Percentiles rank a stretch among this genome's conserved stretches.
These are phyloP conservation scores for Porites lutea DNA, from an alignment of 64 coral and sea anemone genomes.

Conservation along the genomic window DNA sequence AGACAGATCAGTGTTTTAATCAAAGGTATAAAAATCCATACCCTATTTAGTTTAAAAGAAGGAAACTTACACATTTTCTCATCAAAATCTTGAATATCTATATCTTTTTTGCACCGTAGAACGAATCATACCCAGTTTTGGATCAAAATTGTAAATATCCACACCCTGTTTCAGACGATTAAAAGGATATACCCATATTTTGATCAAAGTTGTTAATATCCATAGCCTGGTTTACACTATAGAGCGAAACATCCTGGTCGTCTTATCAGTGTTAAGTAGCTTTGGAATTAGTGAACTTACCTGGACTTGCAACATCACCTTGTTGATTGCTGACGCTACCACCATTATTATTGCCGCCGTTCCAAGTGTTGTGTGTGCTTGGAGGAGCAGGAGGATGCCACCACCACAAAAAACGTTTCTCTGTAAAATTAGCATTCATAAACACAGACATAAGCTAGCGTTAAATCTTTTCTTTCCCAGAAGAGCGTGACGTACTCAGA, in stretches of 20 bases:
- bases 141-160: conserved; percentile 12
- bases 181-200: conserved; percentile 16
- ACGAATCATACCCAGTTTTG: conserved; percentile 1
- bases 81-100: neutral
- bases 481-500: neutral
- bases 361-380: conserved; percentile 4
- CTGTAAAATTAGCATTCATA: neutral
- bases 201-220: conserved; percentile 7
- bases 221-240: conserved; percentile 2
- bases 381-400: neutral
- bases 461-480: neutral
- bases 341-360: neutral
- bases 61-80: neutral
- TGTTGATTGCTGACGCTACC: neutral
- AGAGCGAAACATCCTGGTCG: too few species aligned
- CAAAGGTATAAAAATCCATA: conserved; percentile 2
- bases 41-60: neutral
- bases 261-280: too few species aligned
- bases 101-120: neutral
- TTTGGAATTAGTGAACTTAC: too few species aligned
- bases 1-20: neutral
- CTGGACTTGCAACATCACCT: neutral
- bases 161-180: neutral
- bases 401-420: neutral
- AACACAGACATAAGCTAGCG: neutral